phyloP scores from a whole-genome alignment of 2,113 vertebrate genomes.

The Chauna torquata region DNA sequence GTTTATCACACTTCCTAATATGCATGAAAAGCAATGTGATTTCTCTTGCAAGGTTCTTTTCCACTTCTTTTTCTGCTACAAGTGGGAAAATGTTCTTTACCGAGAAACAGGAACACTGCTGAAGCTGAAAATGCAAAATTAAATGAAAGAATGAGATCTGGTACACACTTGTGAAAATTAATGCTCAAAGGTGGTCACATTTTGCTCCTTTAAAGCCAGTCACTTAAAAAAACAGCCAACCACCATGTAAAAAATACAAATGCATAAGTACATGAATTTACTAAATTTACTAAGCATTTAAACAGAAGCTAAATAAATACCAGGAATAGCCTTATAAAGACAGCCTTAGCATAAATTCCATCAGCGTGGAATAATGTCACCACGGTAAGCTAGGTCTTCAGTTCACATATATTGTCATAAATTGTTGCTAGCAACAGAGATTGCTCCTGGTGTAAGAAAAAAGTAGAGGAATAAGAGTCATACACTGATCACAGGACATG shows the following conservation, averaged over 20 bases:
- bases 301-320: neutral
- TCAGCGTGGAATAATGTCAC: neutral
- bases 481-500: neutral
- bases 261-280: neutral
- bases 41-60: neutral
- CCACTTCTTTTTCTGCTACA: neutral
- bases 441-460: neutral
- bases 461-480: neutral
- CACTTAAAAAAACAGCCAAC: neutral
- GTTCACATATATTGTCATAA: neutral
- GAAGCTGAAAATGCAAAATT: neutral
- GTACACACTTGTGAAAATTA: neutral
- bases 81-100: neutral
- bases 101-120: neutral
- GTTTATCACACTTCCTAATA: slow-evolving; percentile 21
- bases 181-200: neutral
- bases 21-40: neutral
- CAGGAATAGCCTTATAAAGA: neutral
- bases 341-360: neutral
- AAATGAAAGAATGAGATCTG: neutral
- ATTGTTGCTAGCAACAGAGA: neutral
- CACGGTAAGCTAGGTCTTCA: neutral
- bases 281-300: neutral
- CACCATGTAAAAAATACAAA: neutral
- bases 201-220: neutral